Base-by-base conservation (phyloP, 2,113 vertebrate species). In the Morone saxatilis region DNA sequence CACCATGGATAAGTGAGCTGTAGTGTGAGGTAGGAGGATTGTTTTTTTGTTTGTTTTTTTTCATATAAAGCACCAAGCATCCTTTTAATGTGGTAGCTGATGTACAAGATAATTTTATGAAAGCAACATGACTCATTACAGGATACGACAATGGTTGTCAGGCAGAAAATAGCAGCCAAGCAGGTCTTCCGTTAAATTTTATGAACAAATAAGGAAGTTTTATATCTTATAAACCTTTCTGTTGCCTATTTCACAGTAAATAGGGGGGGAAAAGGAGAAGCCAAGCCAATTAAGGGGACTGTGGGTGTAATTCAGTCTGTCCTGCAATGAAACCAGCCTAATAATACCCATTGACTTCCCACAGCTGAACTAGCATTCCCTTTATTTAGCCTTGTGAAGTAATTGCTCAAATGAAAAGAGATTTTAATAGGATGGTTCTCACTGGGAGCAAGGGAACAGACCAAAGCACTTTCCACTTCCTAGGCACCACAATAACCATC, bases 381-480 rank as follows among this genome's bases (percentile, higher is more conserved):
- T 91, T 91, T 89, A 86, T 93, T 92, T 86, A 91, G 87, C 87
- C 48, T 73, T 84, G 74, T 86, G 85, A 87, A 92, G 85, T 74
- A 71, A 86, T 90, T 85, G 85, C 85, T 81, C 57, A 80, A 91
- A 93, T 92, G 86, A 92, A 94, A 90, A 89, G 92, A 78, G 86
- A 71, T 88, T 91, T 91, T 92, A 93, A 89, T 87, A 68, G 91
- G 88, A 65, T 89, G 62, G 47, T 74, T 86, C 78, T 91, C 81
- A 77, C 74, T 84, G 80, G 89, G 84, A 76, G 78, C 78, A 90
- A 81, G 67, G 60, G 76, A 87, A 76, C 51, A 41, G 75, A 81
- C 77, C 63, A 76, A 86, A 85, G 77, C 76, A 51, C 62, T 90
- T 90, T 78, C 51, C 65, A 71, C 62, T 56, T 85, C 25, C 71